Evolutionary conservation across 2,888 invertebrate species (phyloP), one percentile per base, ranked within the genome.

Genomic region (Prenolepis imparis): DNA sequence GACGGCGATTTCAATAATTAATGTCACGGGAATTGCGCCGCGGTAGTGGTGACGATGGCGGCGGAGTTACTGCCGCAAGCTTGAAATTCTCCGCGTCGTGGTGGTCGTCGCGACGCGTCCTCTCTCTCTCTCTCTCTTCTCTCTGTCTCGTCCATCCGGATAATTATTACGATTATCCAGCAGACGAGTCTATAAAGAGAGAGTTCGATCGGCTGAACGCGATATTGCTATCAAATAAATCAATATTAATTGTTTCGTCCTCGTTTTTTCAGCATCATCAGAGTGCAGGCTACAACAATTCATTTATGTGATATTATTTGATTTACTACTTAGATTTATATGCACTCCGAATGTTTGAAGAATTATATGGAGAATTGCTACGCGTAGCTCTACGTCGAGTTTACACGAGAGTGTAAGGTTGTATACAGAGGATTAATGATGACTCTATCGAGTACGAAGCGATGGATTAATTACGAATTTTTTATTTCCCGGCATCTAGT

Each of bases 1-100:
- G 87, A 87, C 78, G 89, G 92, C 90, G 91, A 92, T 92, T 91
- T 92, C 91, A 92, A 92, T 91, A 92, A 92, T 92, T 91, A 91
- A 92, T 91, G 91, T 89, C 90, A 89, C 88, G 91, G 91, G 91
- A 92, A 92, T 91, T 90, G 91, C 90, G 86, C 86, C 85, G 87
- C 67, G 41, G 41, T 89, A 75, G 84, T 86, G 86, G 68, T 84
- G 87, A 87, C 82, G 87, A 73, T 74, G 82, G 63, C 15, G 75
- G 75, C 70, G 72, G 82, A 86, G 86, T 86, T 88, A 82, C 85
- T 83, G 82, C 88, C 88, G 88, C 86, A 87, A 90, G 87, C 89
- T 84, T 85, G 87, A 88, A 87, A 90, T 90, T 88, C 88, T 82
- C 86, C 72, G 88, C 55, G 75, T 87, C 89, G 85, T 80, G 89